Conservation (phyloP, 2,797 vertebrate species). For the Cuculus canorus region DNA sequence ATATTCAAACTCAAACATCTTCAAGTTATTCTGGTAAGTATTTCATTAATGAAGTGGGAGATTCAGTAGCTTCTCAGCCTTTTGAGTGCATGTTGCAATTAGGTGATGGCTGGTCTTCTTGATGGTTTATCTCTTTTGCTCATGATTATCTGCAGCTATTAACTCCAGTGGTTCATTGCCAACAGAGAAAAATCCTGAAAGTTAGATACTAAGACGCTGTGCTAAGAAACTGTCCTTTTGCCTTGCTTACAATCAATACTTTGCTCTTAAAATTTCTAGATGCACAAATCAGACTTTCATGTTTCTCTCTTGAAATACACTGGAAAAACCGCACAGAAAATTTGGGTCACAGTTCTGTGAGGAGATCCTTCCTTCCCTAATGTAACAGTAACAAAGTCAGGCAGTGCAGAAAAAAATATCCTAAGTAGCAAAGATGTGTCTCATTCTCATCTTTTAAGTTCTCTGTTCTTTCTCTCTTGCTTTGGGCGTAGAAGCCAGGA, state of each 20-base stretch:
- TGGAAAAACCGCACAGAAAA: background rate
- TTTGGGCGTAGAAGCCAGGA: background rate
- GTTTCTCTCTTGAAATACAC: background rate
- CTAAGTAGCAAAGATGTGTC: background rate
- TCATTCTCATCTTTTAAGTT: background rate
- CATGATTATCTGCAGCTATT: background rate
- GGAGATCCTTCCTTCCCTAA: background rate
- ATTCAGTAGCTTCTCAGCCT: background rate
- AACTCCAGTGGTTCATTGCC: background rate
- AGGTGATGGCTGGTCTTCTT: background rate
- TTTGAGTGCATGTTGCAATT: background rate
- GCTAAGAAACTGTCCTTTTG: background rate
- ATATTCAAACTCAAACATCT: background rate
- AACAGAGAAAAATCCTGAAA: background rate
- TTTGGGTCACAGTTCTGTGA: background rate
- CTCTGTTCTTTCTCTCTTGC: background rate
- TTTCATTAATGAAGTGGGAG: background rate
- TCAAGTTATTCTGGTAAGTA: background rate
- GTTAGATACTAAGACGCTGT: background rate
- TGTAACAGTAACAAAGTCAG: background rate
- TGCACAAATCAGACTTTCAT: background rate
- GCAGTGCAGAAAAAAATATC: background rate
- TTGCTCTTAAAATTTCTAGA: background rate
- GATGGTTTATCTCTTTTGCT: background rate
- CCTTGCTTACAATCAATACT: background rate